Evolutionary conservation across 2,797 vertebrate species (phyloP).

Genomic region (Lacerta bilineata): DNA sequence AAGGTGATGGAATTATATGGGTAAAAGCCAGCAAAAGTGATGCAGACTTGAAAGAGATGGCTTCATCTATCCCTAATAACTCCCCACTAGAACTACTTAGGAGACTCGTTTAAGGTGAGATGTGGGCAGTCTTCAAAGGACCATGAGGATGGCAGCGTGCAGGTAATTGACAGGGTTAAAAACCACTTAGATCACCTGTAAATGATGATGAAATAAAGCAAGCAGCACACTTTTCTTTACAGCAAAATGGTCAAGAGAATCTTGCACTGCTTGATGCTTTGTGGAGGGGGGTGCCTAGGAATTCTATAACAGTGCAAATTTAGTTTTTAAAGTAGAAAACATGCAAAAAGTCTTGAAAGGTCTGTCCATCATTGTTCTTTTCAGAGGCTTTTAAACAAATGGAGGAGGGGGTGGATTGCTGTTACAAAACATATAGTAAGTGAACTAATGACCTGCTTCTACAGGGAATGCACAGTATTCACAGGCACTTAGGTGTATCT

Average conservation of each 20-base stretch:
- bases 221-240: constrained; percentile 35
- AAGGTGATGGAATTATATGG: not conserved
- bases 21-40: not conserved
- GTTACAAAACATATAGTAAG: constrained; percentile 43
- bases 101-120: not conserved
- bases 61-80: not conserved
- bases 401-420: constrained; percentile 27
- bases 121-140: not conserved
- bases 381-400: constrained; percentile 63
- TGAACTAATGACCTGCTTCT: constrained; percentile 48
- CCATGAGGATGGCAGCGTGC: not conserved
- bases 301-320: constrained; percentile 46
- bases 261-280: constrained; percentile 43
- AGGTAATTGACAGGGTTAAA: not conserved
- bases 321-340: constrained; percentile 49
- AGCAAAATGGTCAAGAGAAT: constrained; percentile 20
- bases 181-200: not conserved
- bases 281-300: not conserved
- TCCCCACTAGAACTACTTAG: not conserved
- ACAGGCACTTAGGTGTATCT: constrained; percentile 30
- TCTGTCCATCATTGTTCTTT: constrained; percentile 45
- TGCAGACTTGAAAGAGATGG: constrained; percentile 1
- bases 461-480: constrained; percentile 20
- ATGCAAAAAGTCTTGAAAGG: constrained; percentile 37
- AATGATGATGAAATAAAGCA: not conserved